A percentile compares a stretch with the other conserved stretches of the same genome.
phyloP scores from a whole-genome alignment of 2,113 vertebrate genomes.

The Sterrhoptilus dennistouni region DNA sequence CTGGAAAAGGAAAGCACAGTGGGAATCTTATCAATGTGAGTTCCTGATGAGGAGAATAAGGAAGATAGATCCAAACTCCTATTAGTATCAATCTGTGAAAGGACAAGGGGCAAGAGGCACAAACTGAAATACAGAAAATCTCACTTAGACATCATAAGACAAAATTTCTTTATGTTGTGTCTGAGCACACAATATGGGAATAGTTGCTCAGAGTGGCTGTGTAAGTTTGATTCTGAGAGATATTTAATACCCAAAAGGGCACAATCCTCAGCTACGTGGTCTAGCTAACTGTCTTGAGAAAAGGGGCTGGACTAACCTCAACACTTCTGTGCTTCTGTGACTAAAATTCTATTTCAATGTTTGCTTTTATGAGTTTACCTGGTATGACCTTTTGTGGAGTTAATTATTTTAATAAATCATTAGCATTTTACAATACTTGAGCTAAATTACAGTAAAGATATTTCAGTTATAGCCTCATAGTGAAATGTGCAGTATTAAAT shows the following conservation, averaged over 20 bases:
- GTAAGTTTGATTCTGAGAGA: not conserved
- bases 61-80: not conserved
- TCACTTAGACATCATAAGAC: not conserved
- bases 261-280: not conserved
- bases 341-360: not conserved
- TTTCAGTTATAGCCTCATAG: not conserved
- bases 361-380: not conserved
- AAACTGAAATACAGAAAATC: not conserved
- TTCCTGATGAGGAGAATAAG: not conserved
- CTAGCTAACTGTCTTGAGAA: not conserved
- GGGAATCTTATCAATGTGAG: not conserved
- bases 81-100: not conserved
- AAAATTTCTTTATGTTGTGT: not conserved
- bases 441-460: not conserved
- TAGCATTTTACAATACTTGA: slow-evolving; percentile 22
- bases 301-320: not conserved
- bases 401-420: not conserved
- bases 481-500: not conserved
- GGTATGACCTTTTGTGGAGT: not conserved
- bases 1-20: not conserved
- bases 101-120: not conserved
- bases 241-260: not conserved
- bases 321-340: not conserved
- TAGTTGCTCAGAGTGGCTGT: not conserved
- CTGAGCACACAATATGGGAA: not conserved